Percentiles rank a stretch among this genome's conserved stretches.
phyloP scores from a whole-genome alignment of 2,888 invertebrate genomes.

The Phortica magna region DNA sequence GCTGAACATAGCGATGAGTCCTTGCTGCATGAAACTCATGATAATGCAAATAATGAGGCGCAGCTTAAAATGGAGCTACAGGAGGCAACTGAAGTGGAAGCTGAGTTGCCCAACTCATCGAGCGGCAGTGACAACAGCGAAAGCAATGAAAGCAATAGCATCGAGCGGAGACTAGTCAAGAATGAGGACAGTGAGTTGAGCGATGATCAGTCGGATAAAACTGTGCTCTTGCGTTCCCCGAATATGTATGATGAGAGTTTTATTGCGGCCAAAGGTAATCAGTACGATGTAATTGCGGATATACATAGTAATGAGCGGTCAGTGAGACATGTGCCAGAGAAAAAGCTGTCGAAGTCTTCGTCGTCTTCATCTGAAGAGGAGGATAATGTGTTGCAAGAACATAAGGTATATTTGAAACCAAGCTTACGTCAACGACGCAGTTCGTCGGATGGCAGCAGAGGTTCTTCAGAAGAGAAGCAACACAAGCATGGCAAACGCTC shows the following conservation, averaged over 20 bases:
- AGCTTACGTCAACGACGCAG: constrained; percentile 14
- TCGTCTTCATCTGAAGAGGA: neutral
- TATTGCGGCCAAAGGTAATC: neutral
- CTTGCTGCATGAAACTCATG: neutral
- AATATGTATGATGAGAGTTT: neutral
- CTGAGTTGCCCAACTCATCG: neutral
- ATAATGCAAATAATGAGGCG: neutral
- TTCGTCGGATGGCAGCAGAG: neutral
- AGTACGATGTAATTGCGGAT: neutral
- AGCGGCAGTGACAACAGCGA: neutral
- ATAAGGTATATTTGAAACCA: constrained; percentile 8
- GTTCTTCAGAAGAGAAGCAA: constrained; percentile 33
- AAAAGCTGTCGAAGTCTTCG: neutral
- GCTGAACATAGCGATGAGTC: neutral
- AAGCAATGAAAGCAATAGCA: neutral
- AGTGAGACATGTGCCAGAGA: constrained; percentile 3
- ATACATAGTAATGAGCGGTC: neutral
- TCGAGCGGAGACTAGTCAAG: neutral
- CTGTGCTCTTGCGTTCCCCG: neutral
- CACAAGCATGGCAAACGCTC: neutral
- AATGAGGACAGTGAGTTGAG: neutral
- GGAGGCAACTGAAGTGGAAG: neutral
- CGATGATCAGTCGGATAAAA: constrained; percentile 5
- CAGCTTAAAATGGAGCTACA: neutral
- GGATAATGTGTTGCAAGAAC: neutral